Conservation (phyloP, 1,140 invertebrate species). For the Drosophila truncata region DNA sequence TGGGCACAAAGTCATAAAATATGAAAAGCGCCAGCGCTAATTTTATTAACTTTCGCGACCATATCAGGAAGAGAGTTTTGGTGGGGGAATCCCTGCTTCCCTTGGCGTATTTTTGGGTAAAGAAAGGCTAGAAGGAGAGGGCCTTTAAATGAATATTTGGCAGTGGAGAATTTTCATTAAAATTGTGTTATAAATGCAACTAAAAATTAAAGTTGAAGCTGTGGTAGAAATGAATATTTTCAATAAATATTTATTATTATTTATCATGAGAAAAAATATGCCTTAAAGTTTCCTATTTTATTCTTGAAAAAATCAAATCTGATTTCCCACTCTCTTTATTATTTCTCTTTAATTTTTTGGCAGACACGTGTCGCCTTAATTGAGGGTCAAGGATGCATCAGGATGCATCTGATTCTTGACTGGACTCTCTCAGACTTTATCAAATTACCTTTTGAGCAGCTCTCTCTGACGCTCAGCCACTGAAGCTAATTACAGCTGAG, state of each 20-base stretch:
- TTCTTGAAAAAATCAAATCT: not conserved
- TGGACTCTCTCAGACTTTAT: not conserved
- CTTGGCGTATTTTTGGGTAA: not conserved
- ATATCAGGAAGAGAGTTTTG: constrained; percentile 14
- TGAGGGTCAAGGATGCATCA: constrained; percentile 1
- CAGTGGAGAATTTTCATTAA: not conserved
- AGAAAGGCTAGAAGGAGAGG: no score
- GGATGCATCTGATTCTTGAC: not conserved
- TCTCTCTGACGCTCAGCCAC: not conserved
- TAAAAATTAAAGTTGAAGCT: not conserved
- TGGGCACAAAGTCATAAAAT: constrained; percentile 52
- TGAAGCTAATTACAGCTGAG: constrained; percentile 11
- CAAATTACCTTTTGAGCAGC: constrained; percentile 24
- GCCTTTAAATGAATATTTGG: constrained; percentile 1
- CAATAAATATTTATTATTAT: no score
- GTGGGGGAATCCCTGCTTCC: not conserved
- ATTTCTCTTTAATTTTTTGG: not conserved
- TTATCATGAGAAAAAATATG: no score
- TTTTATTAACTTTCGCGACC: constrained; percentile 52
- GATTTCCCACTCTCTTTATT: no score
- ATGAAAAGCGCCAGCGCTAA: constrained; percentile 47
- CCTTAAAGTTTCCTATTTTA: no score
- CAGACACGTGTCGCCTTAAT: constrained; percentile 13
- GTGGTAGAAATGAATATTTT: no score
- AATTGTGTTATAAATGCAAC: not conserved